Evolutionary conservation across 2,888 invertebrate genomes (phyloP), one percentile per base, ranked within the genome.

Genomic region (Pyrochroa serraticornis): DNA sequence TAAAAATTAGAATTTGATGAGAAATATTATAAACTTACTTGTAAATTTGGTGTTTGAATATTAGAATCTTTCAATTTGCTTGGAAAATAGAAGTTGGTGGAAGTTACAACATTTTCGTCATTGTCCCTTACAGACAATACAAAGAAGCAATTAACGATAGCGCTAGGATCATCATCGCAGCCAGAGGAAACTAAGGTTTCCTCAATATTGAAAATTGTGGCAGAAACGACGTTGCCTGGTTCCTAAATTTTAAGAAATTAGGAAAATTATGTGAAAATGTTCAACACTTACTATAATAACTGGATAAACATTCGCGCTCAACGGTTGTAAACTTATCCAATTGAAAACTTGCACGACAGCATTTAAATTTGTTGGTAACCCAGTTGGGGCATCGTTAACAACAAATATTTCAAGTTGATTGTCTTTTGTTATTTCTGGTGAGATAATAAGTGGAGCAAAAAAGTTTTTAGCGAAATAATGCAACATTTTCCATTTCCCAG

Each of bases 401-500:
- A 88, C 75, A 45, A 85, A 87, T 7, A 91, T 78, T 48, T 84
- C 81, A 0, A 91, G 77, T 22, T 83, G 79, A 9, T 83, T 79
- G 0, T 80, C 73, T 0, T 73, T 48, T 7, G 82, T 80, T 7
- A 85, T 73, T 32, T 87, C 81, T 2, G 71, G 73, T 3, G 84
- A 88, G n/a, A 92, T 83, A 13, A 91, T 82, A 13, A 90, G 80
- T 0, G 92, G 92, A 0, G 91, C 86, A 75, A 97, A 93, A 75
- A 97, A 96, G 1, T 91, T 84, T 65, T 84, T 85, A 0, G 93
- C 93, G 77, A 87, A 95, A 77, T 97, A 94, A 71, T 98, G 97
- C 1, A 95, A 65, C 74, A 77, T 78, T 65, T 76, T 78, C 75
- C 75, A 79, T 59, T 72, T 73, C 6, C 74, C 73, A 9, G 69